These are phyloP conservation scores for Acrocephalus kingi DNA, from an alignment of 2,113 vertebrate genomes.

Conservation along the genomic window DNA sequence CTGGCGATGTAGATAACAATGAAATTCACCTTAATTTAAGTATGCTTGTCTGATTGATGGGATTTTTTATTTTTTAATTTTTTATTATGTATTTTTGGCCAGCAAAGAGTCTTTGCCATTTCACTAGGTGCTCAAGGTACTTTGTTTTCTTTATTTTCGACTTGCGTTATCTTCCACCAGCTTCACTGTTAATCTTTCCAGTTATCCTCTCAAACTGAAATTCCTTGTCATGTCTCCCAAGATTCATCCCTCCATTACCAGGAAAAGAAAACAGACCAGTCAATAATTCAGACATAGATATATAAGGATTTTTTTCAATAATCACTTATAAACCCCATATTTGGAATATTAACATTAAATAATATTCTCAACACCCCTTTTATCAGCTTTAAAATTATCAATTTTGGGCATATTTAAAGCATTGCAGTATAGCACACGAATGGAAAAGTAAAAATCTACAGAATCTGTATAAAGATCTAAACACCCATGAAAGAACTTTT, in stretches of 20 bases:
- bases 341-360: not conserved
- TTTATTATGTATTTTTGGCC: not conserved
- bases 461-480: not conserved
- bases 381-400: not conserved
- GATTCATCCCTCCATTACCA: not conserved
- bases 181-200: not conserved
- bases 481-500: not conserved
- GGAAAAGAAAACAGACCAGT: not conserved
- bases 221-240: not conserved
- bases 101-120: not conserved
- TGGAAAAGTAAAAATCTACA: not conserved
- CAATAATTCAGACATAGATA: not conserved
- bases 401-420: not conserved
- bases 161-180: not conserved
- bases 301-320: not conserved
- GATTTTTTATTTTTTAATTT: not conserved
- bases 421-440: not conserved
- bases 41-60: not conserved
- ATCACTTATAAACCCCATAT: not conserved
- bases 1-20: not conserved
- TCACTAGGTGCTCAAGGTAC: not conserved
- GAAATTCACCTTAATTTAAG: not conserved
- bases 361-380: not conserved
- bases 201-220: not conserved
- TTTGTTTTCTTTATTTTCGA: not conserved